Conservation (phyloP, 1,140 invertebrate genomes). For the Euura lappo region DNA sequence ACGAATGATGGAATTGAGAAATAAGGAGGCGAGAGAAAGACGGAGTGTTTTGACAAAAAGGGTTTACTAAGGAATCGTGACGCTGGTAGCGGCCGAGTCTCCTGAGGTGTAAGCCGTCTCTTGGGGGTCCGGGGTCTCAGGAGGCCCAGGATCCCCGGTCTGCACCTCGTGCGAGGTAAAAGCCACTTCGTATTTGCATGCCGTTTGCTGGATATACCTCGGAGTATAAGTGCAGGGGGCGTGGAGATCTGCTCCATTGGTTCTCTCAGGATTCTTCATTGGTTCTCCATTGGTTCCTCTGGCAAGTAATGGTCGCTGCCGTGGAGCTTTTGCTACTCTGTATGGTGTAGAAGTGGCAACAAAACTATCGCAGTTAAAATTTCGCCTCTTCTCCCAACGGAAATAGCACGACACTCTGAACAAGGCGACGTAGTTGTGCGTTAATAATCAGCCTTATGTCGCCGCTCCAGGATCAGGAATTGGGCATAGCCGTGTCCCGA, state of each 20-base stretch:
- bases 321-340: constrained; percentile 51
- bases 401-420: not conserved
- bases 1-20: constrained; percentile 5
- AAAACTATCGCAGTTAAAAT: not conserved
- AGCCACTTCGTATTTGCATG: constrained; percentile 52
- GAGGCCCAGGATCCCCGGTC: constrained; percentile 21
- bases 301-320: constrained; percentile 57
- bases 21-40: constrained; percentile 11
- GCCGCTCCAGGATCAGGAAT: not conserved
- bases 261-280: constrained; percentile 37
- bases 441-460: not conserved
- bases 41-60: constrained; percentile 12
- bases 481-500: constrained; percentile 5
- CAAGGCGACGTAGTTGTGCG: not conserved
- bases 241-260: constrained; percentile 61
- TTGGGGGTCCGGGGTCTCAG: constrained; percentile 25
- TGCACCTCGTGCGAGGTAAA: constrained; percentile 8
- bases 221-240: constrained; percentile 48
- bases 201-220: constrained; percentile 41
- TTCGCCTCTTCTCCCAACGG: not conserved
- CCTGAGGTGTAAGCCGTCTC: not conserved
- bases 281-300: constrained; percentile 4
- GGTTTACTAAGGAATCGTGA: too few relatives aligned
- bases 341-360: constrained; percentile 14
- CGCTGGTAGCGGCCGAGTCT: too few relatives aligned